Evolutionary conservation across 2,797 vertebrate species (phyloP), one percentile per base, ranked within the genome.

Genomic region (Alouatta caraya): DNA sequence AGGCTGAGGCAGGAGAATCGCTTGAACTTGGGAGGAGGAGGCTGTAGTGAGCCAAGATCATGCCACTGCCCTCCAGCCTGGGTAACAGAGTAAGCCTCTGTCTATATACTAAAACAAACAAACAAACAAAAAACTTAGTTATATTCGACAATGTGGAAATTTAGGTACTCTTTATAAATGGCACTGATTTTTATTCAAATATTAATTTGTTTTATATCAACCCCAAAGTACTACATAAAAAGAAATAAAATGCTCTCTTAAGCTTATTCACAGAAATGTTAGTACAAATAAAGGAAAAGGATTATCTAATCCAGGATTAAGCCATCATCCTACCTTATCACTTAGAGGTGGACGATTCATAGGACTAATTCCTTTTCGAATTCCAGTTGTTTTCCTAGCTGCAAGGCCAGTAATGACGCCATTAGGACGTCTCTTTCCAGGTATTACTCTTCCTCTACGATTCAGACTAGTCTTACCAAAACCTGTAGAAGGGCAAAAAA

Each of bases 391-490:
- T 92, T 99, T 99, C 95, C 99, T 98, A 50, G 99, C 99, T n/a
- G 99, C 99, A 97, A 99, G 98, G 5, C 99, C 99, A 0, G 99
- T 99, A 97, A 99, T 99, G 33, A 99, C 99, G 96, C 99, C 99
- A 0, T 99, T 99, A 85, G 99, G 98, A 73, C 98, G 98, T 72
- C 99, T 99, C 95, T 99, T 99, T 84, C 98, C 98, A 11, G 98
- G 97, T 42, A 99, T 97, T 84, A 99, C 84, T 98, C 98, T 99
- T 97, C 98, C 98, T 95, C 98, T 98, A 80, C 91, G 98, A 8
- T 98, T 99, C 92, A 99, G 86, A 91, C 97, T 99, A 85, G 99
- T 98, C 83, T 98, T 98, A 90, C 99, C 99, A 84, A 99, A 99
- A 98, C 99, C 99, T 99, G 90, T 2, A 96, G 4, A 50, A 72